Percentiles rank a stretch among this genome's conserved stretches.
These are phyloP conservation scores for Bruchidius siliquastri DNA, from an alignment of 2,888 invertebrate genomes.

Conservation along the genomic window DNA sequence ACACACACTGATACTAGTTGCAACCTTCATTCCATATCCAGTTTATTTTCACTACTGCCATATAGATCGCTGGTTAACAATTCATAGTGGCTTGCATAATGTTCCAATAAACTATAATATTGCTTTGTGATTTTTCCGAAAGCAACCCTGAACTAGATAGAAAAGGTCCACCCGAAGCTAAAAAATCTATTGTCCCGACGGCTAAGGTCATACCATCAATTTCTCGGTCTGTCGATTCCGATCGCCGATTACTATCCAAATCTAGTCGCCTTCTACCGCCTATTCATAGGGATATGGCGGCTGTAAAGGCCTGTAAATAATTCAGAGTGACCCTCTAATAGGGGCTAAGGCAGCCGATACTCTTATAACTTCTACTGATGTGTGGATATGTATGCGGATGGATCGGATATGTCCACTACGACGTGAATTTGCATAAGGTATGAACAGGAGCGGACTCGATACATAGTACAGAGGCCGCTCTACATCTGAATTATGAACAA, in stretches of 20 bases:
- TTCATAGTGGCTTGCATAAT: too few species aligned
- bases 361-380: conserved; percentile 42
- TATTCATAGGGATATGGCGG: conserved; percentile 40
- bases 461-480: neutral
- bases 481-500: too few species aligned
- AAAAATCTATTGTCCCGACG: neutral
- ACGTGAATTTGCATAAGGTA: conserved; percentile 34
- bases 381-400: conserved; percentile 13
- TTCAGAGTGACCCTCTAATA: conserved; percentile 46
- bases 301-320: conserved; percentile 47
- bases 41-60: too few species aligned
- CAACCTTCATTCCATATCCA: too few species aligned
- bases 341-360: conserved; percentile 34
- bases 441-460: conserved; percentile 13
- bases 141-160: neutral
- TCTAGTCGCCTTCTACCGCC: conserved; percentile 13
- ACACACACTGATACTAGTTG: too few species aligned
- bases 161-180: neutral
- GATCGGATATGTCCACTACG: conserved; percentile 15
- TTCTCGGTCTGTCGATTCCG: neutral
- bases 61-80: too few species aligned
- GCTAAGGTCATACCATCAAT: neutral
- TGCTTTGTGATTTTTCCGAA: too few species aligned
- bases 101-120: too few species aligned
- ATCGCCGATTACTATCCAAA: neutral